Evolutionary conservation across 2,888 invertebrate species (phyloP).

Genomic region (Napeogenes sylphis): DNA sequence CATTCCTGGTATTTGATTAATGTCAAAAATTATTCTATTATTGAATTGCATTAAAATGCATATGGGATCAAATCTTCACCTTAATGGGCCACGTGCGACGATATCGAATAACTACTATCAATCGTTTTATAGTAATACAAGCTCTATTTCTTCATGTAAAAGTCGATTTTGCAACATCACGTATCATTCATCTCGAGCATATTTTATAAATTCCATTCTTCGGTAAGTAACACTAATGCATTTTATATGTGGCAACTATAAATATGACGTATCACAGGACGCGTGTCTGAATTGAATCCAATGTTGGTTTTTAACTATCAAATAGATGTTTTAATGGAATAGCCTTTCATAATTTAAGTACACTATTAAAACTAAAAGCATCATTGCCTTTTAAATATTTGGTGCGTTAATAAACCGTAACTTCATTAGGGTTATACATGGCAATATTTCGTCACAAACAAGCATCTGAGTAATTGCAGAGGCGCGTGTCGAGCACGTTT

Average conservation of each 20-base stretch:
- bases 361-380: conserved; percentile 1
- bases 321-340: conserved; percentile 13
- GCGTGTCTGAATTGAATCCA: conserved; percentile 29
- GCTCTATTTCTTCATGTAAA: conserved; percentile 8
- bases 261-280: conserved; percentile 58
- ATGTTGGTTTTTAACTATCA: conserved; percentile 16
- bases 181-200: conserved; percentile 20
- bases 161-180: background rate
- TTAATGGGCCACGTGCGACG: conserved; percentile 39
- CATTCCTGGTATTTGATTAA: conserved; percentile 8
- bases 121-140: conserved; percentile 6
- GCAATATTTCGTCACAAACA: conserved; percentile 17
- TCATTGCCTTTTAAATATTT: background rate
- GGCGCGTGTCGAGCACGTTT: conserved; percentile 26
- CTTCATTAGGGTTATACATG: conserved; percentile 18
- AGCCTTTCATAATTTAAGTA: background rate
- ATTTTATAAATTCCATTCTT: conserved; percentile 57
- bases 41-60: conserved; percentile 29
- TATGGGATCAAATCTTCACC: conserved; percentile 28
- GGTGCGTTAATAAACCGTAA: background rate
- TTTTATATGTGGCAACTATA: conserved; percentile 61
- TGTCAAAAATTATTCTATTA: conserved; percentile 21
- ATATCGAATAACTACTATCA: conserved; percentile 19
- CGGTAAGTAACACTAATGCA: conserved; percentile 61
- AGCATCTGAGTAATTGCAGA: conserved; percentile 8